Evolutionary conservation across 1,140 invertebrate genomes (phyloP).

Genomic region (Heliconius eleuchia): DNA sequence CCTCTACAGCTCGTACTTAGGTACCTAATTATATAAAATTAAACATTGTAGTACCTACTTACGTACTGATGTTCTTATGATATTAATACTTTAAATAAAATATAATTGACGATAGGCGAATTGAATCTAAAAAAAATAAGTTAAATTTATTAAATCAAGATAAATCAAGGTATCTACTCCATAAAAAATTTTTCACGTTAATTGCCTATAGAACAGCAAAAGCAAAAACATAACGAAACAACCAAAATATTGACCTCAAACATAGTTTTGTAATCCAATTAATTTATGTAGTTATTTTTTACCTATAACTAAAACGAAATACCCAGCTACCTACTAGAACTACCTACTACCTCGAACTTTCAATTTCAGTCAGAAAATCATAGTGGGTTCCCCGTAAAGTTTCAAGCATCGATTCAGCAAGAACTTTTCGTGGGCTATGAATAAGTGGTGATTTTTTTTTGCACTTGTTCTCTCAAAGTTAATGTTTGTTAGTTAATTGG

Average conservation of each 20-base stretch:
- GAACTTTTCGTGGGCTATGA: constrained; percentile 26
- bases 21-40: no score
- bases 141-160: no score
- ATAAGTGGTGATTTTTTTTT: constrained; percentile 32
- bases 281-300: background rate
- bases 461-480: constrained; percentile 24
- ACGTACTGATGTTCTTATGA: no score
- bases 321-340: background rate
- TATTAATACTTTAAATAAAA: no score
- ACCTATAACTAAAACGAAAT: background rate
- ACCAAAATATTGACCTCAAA: background rate
- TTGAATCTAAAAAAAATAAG: no score
- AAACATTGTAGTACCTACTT: no score
- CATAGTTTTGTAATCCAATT: background rate
- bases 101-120: no score
- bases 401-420: constrained; percentile 21
- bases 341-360: background rate
- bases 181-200: background rate
- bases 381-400: background rate
- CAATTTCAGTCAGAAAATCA: constrained; percentile 6
- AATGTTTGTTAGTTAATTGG: constrained; percentile 37
- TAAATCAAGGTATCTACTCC: background rate
- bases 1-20: no score
- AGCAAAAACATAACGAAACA: background rate
- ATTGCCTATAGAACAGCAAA: background rate